A percentile compares a stretch with the other conserved stretches of the same genome.
Evolutionary conservation across 2,888 invertebrate genomes (phyloP).

Genomic region (Dasypogon diadema): DNA sequence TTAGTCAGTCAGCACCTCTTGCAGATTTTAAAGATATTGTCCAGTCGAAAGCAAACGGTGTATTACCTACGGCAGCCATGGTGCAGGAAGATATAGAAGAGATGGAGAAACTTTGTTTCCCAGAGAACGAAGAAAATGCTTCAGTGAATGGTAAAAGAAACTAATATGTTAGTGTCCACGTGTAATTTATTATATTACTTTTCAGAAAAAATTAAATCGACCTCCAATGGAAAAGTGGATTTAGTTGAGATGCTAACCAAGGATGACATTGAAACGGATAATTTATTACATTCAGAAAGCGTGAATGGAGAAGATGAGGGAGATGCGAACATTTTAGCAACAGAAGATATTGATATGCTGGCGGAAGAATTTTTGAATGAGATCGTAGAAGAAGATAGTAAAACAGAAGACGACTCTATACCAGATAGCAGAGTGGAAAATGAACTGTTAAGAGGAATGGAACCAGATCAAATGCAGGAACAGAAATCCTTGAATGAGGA

Average conservation of each 20-base stretch:
- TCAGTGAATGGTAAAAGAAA: neutral
- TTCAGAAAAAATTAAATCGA: neutral
- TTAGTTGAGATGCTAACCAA: too few species aligned
- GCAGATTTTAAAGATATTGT: conserved; percentile 40
- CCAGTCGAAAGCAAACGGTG: conserved; percentile 32
- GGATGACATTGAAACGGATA: neutral
- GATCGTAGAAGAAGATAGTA: conserved; percentile 29
- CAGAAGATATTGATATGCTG: conserved; percentile 29
- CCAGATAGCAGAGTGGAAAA: neutral
- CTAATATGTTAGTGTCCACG: too few species aligned
- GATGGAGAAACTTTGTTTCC: conserved; percentile 18
- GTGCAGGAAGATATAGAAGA: conserved; percentile 13
- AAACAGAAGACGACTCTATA: neutral
- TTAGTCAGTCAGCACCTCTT: conserved; percentile 26
- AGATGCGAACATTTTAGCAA: conserved; percentile 1
- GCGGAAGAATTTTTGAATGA: conserved; percentile 27
- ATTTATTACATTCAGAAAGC: neutral
- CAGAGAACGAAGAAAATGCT: conserved; percentile 22
- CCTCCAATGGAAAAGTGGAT: too few species aligned
- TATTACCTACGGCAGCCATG: neutral
- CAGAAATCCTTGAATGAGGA: conserved; percentile 49
- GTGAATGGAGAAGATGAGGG: neutral
- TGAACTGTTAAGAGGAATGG: neutral
- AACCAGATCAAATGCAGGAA: conserved; percentile 17
- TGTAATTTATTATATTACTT: too few species aligned